Evolutionary conservation across 2,113 vertebrate species (phyloP), one percentile per base, ranked within the genome.

Genomic region (Boulengeromyrus knoepffleri): DNA sequence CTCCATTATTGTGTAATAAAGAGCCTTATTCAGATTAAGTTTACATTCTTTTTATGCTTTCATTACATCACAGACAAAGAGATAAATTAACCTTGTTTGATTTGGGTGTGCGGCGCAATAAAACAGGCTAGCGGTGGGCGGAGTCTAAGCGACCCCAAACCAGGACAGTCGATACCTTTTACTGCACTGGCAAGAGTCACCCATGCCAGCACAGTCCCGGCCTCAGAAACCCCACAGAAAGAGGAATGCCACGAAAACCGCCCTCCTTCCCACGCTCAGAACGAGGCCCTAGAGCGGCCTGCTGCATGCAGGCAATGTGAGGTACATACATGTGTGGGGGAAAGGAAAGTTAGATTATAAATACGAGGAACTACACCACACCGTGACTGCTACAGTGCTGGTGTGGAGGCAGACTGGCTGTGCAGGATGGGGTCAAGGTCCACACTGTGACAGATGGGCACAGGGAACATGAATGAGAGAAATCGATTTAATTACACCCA

Each of bases 81-180:
- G 58, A 90, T 77, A 87, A 87, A 90, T 90, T 31, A 87, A 66
- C 56, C 45, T 49, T 45, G 88, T 52, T 58, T 87, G 45, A 87
- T 90, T 39, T 87, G 46, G n/a, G 53, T 85, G 80, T 31, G 52
- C 74, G 85, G 50, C 31, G 89, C 77, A 85, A 85, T 89, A 46
- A 90, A 87, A 52, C 80, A 19, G 39, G 19, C 21, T 39, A 85
- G 17, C 7, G 8, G 21, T n/a, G 45, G 19, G 42, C 19, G 6
- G 39, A 10, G 21, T 21, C 42, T 8, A 47, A 85, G 45, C 45
- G 9, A 15, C 21, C 83, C 8, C 42, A 58, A 85, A 27, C 31
- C 12, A 19, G 83, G 89, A 46, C 45, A 84, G 74, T 89, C 50
- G 45, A 88, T 88, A 88, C 13, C 88, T 88, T 84, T 50, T 74